Evolutionary conservation across 2,113 vertebrate species (phyloP).

Genomic region (Bubalus kerabau): DNA sequence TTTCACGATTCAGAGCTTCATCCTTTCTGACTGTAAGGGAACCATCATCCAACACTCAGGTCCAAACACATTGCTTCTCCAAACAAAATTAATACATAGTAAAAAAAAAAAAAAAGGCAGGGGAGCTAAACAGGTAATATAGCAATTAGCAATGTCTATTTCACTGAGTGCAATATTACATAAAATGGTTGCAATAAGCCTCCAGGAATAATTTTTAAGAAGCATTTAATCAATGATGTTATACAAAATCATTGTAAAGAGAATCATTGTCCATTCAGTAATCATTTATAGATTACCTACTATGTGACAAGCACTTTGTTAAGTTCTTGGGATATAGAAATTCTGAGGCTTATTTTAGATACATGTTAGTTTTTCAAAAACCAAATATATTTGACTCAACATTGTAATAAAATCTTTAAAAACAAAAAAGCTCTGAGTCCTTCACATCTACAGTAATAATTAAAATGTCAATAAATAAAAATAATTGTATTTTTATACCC

Average conservation of each 20-base stretch:
- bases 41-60: not conserved
- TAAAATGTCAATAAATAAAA: not conserved
- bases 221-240: not conserved
- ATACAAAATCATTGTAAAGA: not conserved
- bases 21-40: not conserved
- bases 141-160: not conserved
- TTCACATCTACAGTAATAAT: not conserved
- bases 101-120: not conserved
- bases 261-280: not conserved
- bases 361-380: not conserved
- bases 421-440: not conserved
- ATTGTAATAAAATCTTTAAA: not conserved
- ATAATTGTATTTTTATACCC: not conserved
- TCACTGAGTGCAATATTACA: not conserved
- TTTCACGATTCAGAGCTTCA: not conserved
- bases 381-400: not conserved
- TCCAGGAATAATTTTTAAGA: not conserved
- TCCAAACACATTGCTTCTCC: not conserved
- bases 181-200: not conserved
- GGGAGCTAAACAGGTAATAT: not conserved
- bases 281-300: not conserved
- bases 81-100: not conserved
- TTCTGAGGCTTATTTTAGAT: not conserved
- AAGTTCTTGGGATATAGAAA: not conserved
- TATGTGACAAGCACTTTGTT: not conserved